These are phyloP conservation scores for Melanotaenia parkinsoni DNA, from an alignment of 2,797 vertebrate genomes.

Conservation along the genomic window DNA sequence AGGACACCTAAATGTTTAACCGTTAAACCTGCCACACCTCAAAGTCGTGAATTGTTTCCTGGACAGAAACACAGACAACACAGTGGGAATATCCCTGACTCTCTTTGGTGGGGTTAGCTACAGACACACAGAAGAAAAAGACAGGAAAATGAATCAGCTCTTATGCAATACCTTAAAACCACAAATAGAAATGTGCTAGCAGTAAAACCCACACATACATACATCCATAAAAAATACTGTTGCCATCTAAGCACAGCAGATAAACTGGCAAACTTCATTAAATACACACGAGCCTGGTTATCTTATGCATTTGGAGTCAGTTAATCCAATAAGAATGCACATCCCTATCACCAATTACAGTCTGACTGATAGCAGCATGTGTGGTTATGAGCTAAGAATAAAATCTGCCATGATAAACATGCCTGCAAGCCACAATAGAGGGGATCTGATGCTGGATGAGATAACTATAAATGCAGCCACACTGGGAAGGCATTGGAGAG, in stretches of 20 bases:
- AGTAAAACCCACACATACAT: slow-evolving; percentile 29
- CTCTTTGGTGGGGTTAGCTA: not conserved
- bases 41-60: slow-evolving; percentile 15
- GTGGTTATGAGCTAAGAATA: slow-evolving; percentile 71
- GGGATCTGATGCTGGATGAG: slow-evolving; percentile 42
- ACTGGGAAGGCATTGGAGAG: slow-evolving; percentile 36
- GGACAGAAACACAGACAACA: slow-evolving; percentile 13
- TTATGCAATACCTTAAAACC: slow-evolving; percentile 68
- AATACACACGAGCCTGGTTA: not conserved
- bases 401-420: slow-evolving; percentile 42
- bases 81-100: slow-evolving; percentile 9
- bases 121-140: slow-evolving; percentile 22
- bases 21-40: slow-evolving; percentile 27
- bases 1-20: slow-evolving; percentile 2
- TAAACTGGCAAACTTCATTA: not conserved
- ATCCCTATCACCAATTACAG: slow-evolving; percentile 53
- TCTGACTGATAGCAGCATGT: slow-evolving; percentile 71
- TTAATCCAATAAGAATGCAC: slow-evolving; percentile 47
- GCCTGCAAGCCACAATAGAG: slow-evolving; percentile 42
- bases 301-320: slow-evolving; percentile 12
- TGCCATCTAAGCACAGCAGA: slow-evolving; percentile 1
- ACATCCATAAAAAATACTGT: slow-evolving; percentile 16
- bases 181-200: slow-evolving; percentile 57
- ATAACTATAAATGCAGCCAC: slow-evolving; percentile 15
- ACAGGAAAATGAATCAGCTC: slow-evolving; percentile 43